Evolutionary conservation across 2,888 invertebrate species (phyloP).

Genomic region (Sclerodermus sp.): DNA sequence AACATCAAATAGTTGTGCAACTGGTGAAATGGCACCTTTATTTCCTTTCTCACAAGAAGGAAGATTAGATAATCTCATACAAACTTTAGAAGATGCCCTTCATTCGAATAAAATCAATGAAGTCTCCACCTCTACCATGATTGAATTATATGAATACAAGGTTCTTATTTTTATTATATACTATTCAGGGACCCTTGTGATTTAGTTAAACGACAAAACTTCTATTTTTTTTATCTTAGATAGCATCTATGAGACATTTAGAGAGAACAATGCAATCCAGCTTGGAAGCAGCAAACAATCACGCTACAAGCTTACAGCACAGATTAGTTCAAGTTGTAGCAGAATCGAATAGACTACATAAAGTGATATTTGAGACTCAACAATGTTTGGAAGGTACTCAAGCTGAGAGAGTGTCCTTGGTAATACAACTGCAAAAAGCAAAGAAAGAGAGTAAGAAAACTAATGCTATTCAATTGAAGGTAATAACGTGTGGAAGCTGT

Average conservation of each 20-base stretch:
- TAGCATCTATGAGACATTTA: slow-evolving; percentile 61
- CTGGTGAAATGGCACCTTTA: slow-evolving; percentile 45
- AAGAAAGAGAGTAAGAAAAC: slow-evolving; percentile 39
- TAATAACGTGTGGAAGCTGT: slow-evolving; percentile 17
- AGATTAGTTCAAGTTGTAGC: slow-evolving; percentile 58
- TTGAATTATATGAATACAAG: slow-evolving; percentile 75
- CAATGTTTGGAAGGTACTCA: slow-evolving; percentile 57
- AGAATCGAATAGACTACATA: slow-evolving; percentile 59
- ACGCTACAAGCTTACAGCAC: slow-evolving; percentile 60
- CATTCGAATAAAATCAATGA: slow-evolving; percentile 62
- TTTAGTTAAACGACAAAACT: no score
- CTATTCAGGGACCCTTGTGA: slow-evolving; percentile 5
- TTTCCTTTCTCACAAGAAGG: slow-evolving; percentile 60
- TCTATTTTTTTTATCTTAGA: slow-evolving; percentile 31
- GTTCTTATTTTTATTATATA: slow-evolving; percentile 22
- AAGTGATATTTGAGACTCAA: slow-evolving; percentile 60
- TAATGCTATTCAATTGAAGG: slow-evolving; percentile 35
- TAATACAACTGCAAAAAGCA: slow-evolving; percentile 35
- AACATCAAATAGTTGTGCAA: slow-evolving; percentile 8
- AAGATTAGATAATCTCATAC: slow-evolving; percentile 60
- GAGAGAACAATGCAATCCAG: slow-evolving; percentile 60
- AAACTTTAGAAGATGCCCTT: slow-evolving; percentile 57
- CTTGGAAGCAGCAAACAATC: slow-evolving; percentile 60
- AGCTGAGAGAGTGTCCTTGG: slow-evolving; percentile 45
- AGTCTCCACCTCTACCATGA: slow-evolving; percentile 68